Evolutionary conservation across 2,888 invertebrate genomes (phyloP), one percentile per base, ranked within the genome.

Genomic region (Amphipyra tragopoginis): DNA sequence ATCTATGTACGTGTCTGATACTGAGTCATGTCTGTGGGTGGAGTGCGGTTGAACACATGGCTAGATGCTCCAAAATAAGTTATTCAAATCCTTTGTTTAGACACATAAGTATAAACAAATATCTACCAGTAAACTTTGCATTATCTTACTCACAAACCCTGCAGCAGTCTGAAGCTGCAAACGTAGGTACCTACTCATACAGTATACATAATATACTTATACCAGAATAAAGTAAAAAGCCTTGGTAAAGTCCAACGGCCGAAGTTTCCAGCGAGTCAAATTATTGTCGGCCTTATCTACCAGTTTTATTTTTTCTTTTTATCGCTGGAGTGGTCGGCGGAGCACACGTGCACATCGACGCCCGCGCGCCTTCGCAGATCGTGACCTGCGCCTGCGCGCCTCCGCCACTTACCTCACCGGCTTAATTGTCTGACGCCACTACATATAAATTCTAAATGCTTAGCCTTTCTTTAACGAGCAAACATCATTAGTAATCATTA

Each of bases 321-420:
- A 65, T 67, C 42, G 53, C 39, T 21, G 51, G 53, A 68, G 66
- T 67, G 65, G 71, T 64, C 65, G 67, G 54, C 45, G 61, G 57
- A 67, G 51, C 75, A 82, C 83, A 83, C 82, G 82, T 83, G 82
- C 81, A 80, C 76, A 69, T 75, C 73, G 67, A 78, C 68, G 75
- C 62, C 77, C 60, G 62, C 58, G 53, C 73, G 74, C 68, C 58
- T 65, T 1, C 81, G 76, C 79, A 79, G 81, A 78, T 85, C 84
- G 81, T 81, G 84, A 87, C 85, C 84, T 82, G 80, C 74, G 74
- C 74, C 65, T 54, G 78, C 67, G 70, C 62, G 29, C 61, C 63
- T 66, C 66, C 66, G 45, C 67, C 58, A 36, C 61, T 59, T 68
- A 75, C 72, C 71, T 77, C 72, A 55, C 47, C 44, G 55, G 59